These are phyloP conservation scores for Artibeus lituratus DNA, from an alignment of 2,797 vertebrate genomes.

Conservation along the genomic window DNA sequence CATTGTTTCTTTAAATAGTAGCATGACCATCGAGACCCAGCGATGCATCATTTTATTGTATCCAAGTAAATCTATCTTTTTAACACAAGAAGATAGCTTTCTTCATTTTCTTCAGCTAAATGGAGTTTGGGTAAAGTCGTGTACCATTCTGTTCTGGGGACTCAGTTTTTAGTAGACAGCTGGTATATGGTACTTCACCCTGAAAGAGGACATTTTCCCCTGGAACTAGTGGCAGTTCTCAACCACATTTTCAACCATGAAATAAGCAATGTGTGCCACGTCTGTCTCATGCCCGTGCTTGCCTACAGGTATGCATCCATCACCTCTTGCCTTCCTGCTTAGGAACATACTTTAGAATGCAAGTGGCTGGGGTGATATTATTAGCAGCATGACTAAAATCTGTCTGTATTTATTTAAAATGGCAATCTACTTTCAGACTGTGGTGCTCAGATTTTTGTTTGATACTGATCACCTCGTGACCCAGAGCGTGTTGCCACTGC, in stretches of 20 bases:
- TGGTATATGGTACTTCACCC: neutral
- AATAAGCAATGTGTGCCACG: neutral
- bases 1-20: neutral
- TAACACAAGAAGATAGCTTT: neutral
- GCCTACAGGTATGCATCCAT: neutral
- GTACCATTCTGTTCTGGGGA: neutral
- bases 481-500: neutral
- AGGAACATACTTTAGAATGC: neutral
- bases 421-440: neutral
- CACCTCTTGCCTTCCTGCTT: neutral
- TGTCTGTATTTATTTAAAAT: neutral
- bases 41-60: neutral
- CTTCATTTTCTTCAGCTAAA: neutral
- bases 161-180: neutral
- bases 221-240: neutral
- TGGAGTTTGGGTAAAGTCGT: neutral
- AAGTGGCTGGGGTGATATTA: neutral
- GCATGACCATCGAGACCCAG: neutral
- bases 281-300: neutral
- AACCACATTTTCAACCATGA: neutral
- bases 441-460: neutral
- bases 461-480: neutral
- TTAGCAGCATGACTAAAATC: neutral
- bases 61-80: neutral
- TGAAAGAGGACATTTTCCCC: neutral